A percentile compares a stretch with the other conserved stretches of the same genome.
These are phyloP conservation scores for Periplaneta americana DNA, from an alignment of 1,140 invertebrate species.

Conservation along the genomic window DNA sequence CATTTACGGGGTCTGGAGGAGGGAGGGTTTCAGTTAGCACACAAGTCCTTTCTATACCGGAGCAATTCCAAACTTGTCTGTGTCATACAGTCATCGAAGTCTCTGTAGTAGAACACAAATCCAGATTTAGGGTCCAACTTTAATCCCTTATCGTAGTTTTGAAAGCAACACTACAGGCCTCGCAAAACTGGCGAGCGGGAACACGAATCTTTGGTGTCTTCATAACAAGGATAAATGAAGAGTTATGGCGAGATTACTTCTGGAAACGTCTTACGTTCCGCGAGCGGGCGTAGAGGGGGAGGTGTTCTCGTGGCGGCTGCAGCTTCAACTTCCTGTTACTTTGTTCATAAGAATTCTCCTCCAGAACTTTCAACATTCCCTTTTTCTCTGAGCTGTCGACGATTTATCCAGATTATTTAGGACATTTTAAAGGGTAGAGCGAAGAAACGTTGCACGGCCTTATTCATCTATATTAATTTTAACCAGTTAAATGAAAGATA, in stretches of 20 bases:
- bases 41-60: not conserved
- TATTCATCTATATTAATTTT: too few relatives aligned
- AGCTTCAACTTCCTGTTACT: not conserved
- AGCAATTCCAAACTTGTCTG: not conserved
- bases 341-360: not conserved
- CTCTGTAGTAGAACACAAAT: not conserved
- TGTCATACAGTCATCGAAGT: not conserved
- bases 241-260: not conserved
- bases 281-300: not conserved
- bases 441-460: too few relatives aligned
- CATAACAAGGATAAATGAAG: not conserved
- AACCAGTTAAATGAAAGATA: too few relatives aligned
- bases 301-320: not conserved
- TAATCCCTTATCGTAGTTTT: not conserved
- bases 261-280: not conserved
- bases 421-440: too few relatives aligned
- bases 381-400: too few relatives aligned
- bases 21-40: not conserved
- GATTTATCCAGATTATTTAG: too few relatives aligned
- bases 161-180: not conserved
- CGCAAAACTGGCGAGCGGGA: not conserved
- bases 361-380: not conserved
- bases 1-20: not conserved
- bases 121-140: not conserved
- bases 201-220: not conserved